These are phyloP conservation scores for Cephonodes hylas DNA, from an alignment of 2,888 invertebrate genomes.

Conservation along the genomic window DNA sequence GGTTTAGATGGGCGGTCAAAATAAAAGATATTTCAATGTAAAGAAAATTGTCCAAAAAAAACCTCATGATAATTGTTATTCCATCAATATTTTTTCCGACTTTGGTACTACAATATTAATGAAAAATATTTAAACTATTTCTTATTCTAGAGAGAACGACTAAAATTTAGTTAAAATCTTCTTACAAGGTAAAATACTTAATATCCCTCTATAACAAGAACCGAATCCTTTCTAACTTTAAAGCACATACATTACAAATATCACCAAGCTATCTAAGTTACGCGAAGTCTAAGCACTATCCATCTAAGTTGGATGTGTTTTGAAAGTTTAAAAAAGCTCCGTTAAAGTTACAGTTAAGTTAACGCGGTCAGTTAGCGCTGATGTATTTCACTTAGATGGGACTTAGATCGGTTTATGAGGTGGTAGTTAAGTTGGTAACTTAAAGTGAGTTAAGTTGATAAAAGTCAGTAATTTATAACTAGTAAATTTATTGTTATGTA, in stretches of 20 bases:
- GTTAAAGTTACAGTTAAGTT: slow-evolving; percentile 45
- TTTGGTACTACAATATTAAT: no score
- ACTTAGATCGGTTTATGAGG: slow-evolving; percentile 46
- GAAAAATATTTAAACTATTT: no score
- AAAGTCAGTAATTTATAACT: neutral
- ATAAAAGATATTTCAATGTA: no score
- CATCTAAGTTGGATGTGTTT: slow-evolving; percentile 63
- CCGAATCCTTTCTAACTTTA: neutral
- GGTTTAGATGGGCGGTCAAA: no score
- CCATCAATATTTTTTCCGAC: no score
- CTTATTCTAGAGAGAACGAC: no score
- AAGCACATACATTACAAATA: slow-evolving; percentile 18
- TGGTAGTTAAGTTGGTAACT: slow-evolving; percentile 16
- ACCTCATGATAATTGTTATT: no score
- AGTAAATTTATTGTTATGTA: no score
- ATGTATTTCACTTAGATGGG: slow-evolving; percentile 55
- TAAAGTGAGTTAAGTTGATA: neutral
- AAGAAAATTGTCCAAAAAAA: no score
- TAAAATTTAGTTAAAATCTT: no score
- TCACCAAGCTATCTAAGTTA: slow-evolving; percentile 32
- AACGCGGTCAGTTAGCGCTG: slow-evolving; percentile 56
- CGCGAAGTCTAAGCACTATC: slow-evolving; percentile 53
- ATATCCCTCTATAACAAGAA: neutral
- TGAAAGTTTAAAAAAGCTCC: slow-evolving; percentile 46
- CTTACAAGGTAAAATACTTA: neutral